These are phyloP conservation scores for Emydoidea blandingii DNA, from an alignment of 2,797 vertebrate species.

Conservation along the genomic window DNA sequence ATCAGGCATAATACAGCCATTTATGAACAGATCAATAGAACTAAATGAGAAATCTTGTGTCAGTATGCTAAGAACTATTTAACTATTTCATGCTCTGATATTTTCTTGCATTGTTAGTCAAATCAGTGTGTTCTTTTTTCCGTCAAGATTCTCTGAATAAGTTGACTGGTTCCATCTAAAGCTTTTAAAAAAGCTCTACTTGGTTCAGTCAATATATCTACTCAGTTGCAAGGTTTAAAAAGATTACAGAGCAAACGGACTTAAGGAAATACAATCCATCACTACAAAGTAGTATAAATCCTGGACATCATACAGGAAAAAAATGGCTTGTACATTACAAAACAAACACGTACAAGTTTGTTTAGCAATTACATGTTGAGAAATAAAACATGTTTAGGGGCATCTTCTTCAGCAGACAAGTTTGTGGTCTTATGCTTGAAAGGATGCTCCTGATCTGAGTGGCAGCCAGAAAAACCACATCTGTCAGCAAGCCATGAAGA, in stretches of 20 bases:
- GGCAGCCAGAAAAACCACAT: constrained; percentile 31
- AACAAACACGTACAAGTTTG: constrained; percentile 69
- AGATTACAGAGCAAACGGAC: neutral
- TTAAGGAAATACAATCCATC: constrained; percentile 10
- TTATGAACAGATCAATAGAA: neutral
- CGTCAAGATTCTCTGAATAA: neutral
- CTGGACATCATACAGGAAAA: constrained; percentile 50
- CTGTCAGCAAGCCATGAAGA: constrained; percentile 26
- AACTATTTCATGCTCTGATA: neutral
- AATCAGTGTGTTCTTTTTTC: neutral
- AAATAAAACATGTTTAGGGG: constrained; percentile 46
- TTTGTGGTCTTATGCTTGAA: constrained; percentile 44
- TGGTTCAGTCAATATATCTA: neutral
- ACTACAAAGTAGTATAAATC: constrained; percentile 24
- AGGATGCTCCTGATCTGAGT: constrained; percentile 52
- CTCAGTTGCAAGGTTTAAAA: neutral
- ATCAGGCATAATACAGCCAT: neutral
- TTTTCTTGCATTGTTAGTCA: neutral
- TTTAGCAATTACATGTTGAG: constrained; percentile 64
- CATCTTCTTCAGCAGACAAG: constrained; percentile 54
- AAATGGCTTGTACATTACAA: constrained; percentile 58
- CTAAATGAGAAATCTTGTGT: neutral
- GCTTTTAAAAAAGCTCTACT: neutral
- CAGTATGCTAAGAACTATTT: neutral
- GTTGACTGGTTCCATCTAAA: neutral